Conservation (phyloP, 2,797 vertebrate genomes). For the Pseudopleuronectes americanus region DNA sequence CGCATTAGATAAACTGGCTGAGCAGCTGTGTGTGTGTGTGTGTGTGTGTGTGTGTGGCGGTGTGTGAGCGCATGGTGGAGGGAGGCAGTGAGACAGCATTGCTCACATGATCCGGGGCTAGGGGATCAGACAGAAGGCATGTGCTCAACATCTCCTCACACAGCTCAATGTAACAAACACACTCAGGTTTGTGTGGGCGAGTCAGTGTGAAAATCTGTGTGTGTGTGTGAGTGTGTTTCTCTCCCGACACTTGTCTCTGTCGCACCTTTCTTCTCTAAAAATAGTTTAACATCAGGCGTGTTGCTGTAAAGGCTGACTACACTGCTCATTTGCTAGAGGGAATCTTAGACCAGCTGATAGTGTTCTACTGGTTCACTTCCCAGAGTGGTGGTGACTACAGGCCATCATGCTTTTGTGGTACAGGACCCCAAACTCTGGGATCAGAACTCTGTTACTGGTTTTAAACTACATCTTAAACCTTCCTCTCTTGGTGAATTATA, state of each 20-base stretch:
- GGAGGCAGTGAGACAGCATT: slow-evolving; percentile 56
- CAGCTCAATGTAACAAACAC: slow-evolving; percentile 34
- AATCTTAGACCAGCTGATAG: no score
- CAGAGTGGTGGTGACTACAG: no score
- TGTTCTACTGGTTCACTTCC: no score
- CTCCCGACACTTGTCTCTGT: slow-evolving; percentile 28
- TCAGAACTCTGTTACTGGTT: no score
- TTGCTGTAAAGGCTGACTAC: background rate
- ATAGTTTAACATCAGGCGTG: slow-evolving; percentile 12
- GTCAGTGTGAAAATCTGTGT: background rate
- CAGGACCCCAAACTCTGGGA: no score
- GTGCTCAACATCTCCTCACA: slow-evolving; percentile 44
- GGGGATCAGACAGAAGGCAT: slow-evolving; percentile 61
- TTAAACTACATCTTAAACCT: no score
- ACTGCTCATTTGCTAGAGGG: background rate
- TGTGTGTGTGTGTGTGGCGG: background rate
- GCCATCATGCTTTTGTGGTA: no score
- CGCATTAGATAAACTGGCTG: background rate
- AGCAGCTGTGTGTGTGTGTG: background rate
- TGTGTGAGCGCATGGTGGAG: slow-evolving; percentile 6
- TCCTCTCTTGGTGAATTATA: no score
- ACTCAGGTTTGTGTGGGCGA: background rate
- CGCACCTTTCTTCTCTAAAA: slow-evolving; percentile 33
- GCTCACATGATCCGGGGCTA: slow-evolving; percentile 73
- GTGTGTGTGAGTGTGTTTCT: background rate